Percentiles rank a stretch among this genome's conserved stretches.
Evolutionary conservation across 1,140 invertebrate species (phyloP).

Genomic region (Procambarus virginalis): DNA sequence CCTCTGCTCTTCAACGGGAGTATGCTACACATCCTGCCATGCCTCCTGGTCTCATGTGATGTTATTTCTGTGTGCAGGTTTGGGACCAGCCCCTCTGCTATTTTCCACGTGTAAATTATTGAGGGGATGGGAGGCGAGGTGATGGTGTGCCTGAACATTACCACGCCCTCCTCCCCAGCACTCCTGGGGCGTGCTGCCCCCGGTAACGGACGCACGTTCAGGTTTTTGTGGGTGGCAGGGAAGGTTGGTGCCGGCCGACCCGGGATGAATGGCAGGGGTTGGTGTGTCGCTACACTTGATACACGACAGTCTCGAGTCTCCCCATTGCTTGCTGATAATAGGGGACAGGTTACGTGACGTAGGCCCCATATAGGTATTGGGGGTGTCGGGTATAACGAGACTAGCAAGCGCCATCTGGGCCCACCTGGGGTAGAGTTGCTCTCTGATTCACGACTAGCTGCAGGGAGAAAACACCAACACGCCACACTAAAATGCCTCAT

Average conservation of each 20-base stretch:
- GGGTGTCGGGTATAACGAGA: background rate
- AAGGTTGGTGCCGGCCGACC: background rate
- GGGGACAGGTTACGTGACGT: background rate
- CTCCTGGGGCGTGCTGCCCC: no score
- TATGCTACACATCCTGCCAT: no score
- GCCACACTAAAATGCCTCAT: background rate
- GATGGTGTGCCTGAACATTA: no score
- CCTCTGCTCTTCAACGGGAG: no score
- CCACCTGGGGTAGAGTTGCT: background rate
- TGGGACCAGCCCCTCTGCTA: no score
- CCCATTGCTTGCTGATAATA: background rate
- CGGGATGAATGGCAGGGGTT: background rate
- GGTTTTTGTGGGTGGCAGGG: slow-evolving; percentile 24
- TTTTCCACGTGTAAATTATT: no score
- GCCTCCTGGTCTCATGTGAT: no score
- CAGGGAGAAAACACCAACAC: background rate
- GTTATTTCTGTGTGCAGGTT: no score
- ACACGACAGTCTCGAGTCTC: background rate
- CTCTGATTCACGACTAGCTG: background rate
- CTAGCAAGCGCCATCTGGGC: background rate
- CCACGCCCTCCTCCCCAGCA: no score
- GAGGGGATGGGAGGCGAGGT: no score
- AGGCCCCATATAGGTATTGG: background rate
- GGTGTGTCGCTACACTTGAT: background rate
- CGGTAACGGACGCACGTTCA: slow-evolving; percentile 49